Conservation (phyloP, 1,140 invertebrate species). For the Vanessa atalanta region DNA sequence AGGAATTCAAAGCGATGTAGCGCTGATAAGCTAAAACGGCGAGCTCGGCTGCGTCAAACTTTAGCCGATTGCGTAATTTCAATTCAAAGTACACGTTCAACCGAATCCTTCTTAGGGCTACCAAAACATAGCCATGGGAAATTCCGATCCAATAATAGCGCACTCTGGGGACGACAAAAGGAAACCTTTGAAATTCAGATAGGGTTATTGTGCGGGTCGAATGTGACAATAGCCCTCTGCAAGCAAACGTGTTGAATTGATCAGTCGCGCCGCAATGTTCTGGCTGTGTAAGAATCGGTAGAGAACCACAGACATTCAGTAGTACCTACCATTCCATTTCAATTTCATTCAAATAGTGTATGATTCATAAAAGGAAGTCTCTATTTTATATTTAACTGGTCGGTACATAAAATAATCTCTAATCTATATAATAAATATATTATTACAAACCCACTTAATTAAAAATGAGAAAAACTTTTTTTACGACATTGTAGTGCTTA, state of each 20-base stretch:
- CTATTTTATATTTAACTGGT: not conserved
- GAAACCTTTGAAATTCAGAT: constrained; percentile 59
- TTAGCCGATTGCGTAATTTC: constrained; percentile 60
- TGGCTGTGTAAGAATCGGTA: not conserved
- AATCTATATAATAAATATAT: no score
- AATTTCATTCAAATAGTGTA: not conserved
- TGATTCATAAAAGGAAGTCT: not conserved
- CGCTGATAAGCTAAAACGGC: constrained; percentile 43
- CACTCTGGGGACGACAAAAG: constrained; percentile 33
- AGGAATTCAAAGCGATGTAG: constrained; percentile 37
- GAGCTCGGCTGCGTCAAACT: constrained; percentile 49
- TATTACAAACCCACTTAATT: no score
- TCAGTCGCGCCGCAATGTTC: constrained; percentile 20
- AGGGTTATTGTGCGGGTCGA: constrained; percentile 45
- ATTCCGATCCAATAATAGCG: constrained; percentile 46
- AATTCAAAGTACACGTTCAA: constrained; percentile 63
- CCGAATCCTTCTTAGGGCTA: constrained; percentile 27
- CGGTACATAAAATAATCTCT: no score
- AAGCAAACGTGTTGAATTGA: constrained; percentile 42
- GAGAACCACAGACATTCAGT: not conserved
- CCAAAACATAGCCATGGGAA: constrained; percentile 44
- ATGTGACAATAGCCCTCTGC: constrained; percentile 41
- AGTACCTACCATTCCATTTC: not conserved
- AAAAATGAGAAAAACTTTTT: not conserved
- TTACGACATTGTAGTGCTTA: no score